Evolutionary conservation across 1,140 invertebrate genomes (phyloP).

Genomic region (Listronotus oregonensis): DNA sequence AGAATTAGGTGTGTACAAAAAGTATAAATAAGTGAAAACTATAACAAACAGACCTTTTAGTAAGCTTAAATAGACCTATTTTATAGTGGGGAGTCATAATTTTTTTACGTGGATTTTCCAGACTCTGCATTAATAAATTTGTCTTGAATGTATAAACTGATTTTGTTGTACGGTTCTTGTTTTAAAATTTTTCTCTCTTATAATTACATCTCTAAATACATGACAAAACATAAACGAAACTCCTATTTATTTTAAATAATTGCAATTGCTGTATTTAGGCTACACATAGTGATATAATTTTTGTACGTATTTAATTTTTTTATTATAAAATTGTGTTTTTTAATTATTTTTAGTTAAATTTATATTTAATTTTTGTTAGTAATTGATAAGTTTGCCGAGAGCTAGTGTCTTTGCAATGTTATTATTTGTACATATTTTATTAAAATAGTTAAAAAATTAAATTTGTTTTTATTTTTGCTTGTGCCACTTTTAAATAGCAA

Average conservation of each 20-base stretch:
- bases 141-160: too few relatives aligned
- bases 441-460: slow-evolving; percentile 21
- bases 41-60: too few relatives aligned
- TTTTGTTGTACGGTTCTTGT: too few relatives aligned
- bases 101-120: too few relatives aligned
- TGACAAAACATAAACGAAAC: neutral
- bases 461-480: neutral
- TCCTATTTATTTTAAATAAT: slow-evolving; percentile 1
- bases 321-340: slow-evolving; percentile 8
- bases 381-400: slow-evolving; percentile 1
- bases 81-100: too few relatives aligned
- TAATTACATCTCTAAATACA: neutral
- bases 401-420: slow-evolving; percentile 21
- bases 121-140: too few relatives aligned
- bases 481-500: too few relatives aligned
- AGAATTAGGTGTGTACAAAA: too few relatives aligned
- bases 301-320: slow-evolving; percentile 13
- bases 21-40: too few relatives aligned
- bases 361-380: slow-evolving; percentile 9
- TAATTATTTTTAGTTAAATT: slow-evolving; percentile 14
- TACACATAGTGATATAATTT: slow-evolving; percentile 31
- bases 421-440: slow-evolving; percentile 35
- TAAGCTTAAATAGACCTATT: too few relatives aligned
- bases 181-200: too few relatives aligned
- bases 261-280: neutral